Base-by-base conservation (phyloP, 2,888 invertebrate genomes). In the Hirtodrosophila trivittata region DNA sequence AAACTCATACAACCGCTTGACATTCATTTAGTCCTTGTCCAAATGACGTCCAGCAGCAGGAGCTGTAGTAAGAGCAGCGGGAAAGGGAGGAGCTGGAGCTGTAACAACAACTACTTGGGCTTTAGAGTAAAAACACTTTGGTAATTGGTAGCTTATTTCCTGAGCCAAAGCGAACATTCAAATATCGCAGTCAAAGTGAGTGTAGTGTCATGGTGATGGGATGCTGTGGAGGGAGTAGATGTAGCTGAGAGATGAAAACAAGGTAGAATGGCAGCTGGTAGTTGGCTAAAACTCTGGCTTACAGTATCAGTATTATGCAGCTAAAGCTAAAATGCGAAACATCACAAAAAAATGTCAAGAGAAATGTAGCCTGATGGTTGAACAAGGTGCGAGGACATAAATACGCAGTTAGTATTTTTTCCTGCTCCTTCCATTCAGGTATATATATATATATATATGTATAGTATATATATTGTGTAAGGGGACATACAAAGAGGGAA, bases 71-170 rank as follows among this genome's bases (percentile, higher is more conserved):
- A 5, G 18, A 5, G 18, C 5, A 21, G 18, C 5, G 5, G 18
- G 5, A 21, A 5, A 21, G 5, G 18, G 5, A 21, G 18, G 5
- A 21, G 18, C 2, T 3, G 18, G 5, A 21, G 18, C 18, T 3
- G 18, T 21, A 52, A n/a, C 45, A 47, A 30, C 10, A 54, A 21
- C 18, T 14, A 32, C n/a, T 65, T 46, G 42, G 68, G 86, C 77
- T 73, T 76, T 66, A 54, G 54, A 76, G 47, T 70, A 63, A 80
- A 21, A 86, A 84, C 86, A 80, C 86, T 80, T 84, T 80, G 73
- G 80, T 86, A 80, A 80, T 80, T 80, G 80, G 66, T 77, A 80
- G 86, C 86, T 78, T 78, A 86, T 72, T 55, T 66, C 60, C 84
- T 86, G 54, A 71, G 71, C 50, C 39, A 43, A 26, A 49, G 54